Conservation (phyloP, 2,888 invertebrate genomes). For the Diaperis boleti region DNA sequence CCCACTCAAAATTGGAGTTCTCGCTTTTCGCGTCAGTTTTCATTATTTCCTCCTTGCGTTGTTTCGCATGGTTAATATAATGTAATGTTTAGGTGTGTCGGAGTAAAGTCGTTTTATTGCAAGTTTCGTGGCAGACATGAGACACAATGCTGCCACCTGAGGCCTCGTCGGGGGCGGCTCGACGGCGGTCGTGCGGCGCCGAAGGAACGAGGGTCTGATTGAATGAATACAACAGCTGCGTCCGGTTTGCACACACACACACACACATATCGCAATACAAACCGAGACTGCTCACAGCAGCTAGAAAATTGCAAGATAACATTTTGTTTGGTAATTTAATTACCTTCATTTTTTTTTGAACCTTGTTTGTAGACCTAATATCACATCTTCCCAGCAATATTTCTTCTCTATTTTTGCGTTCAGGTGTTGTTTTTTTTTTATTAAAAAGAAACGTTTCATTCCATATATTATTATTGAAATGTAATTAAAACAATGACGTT, state of each 20-base stretch:
- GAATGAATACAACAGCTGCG: conserved; percentile 54
- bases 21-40: conserved; percentile 17
- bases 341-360: no score
- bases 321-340: no score
- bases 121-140: conserved; percentile 20
- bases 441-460: no score
- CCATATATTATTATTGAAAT: no score
- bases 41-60: conserved; percentile 19
- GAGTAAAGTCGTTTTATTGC: conserved; percentile 12
- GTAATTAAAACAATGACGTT: no score
- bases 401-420: no score
- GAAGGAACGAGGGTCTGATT: conserved; percentile 47
- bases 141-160: conserved; percentile 45
- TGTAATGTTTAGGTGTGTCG: conserved; percentile 23
- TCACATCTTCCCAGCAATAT: no score
- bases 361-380: no score
- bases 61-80: conserved; percentile 21
- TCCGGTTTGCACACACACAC: conserved; percentile 16
- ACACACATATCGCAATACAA: conserved; percentile 16
- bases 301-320: no score
- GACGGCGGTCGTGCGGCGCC: conserved; percentile 40
- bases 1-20: conserved; percentile 25
- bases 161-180: conserved; percentile 41
- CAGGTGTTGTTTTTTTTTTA: no score
- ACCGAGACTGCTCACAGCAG: conserved; percentile 13